Base-by-base conservation (phyloP, 2,888 invertebrate genomes). In the Lordiphosa andalusiaca region DNA sequence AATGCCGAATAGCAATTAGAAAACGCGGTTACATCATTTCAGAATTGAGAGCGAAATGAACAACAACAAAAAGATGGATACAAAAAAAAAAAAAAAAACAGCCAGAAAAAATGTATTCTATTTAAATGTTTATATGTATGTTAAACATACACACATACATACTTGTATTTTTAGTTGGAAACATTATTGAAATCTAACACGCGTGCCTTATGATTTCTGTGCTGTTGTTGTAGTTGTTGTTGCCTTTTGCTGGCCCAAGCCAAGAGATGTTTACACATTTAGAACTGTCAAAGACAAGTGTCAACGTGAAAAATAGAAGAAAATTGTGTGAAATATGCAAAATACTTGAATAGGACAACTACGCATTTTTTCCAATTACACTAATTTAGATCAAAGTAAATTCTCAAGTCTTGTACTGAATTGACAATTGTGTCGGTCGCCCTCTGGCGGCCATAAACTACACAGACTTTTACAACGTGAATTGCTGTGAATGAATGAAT, bases 241-340 rank as follows among this genome's bases (percentile, higher is more conserved):
- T 38, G 12, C 4, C 4, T 30, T 53, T 38, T 41, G 21, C 6
- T 38, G 44, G 44, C 30, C 16, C 30, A 62, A 16, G 16, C 25
- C 21, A 46, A 63, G 46, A 49, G 53, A 49, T 62, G 42, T 57
- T 73, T 65, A 71, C 73, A 80, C 78, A 84, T 73, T 80, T 84
- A 81, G 82, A 81, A 84, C 84, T 80, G 78, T 81, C 78, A 80
- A 55, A 64, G 61, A 61, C 61, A 68, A 84, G 67, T 84, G 77
- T 81, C 77, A 67, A 69, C 48, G 54, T 61, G 74, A 71, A 66
- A 39, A 38, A 12, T 16, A 9, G 13, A 38, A 7, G 38, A 38
- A 42, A 42, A 30, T n/a, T 44, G 30, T 44, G 10, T 13, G 13
- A n/a, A 39, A 19, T 39, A 39, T 39, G 25, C 42, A 30, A 42